Conservation (phyloP, 2,797 vertebrate genomes). For the Silurus aristotelis region DNA sequence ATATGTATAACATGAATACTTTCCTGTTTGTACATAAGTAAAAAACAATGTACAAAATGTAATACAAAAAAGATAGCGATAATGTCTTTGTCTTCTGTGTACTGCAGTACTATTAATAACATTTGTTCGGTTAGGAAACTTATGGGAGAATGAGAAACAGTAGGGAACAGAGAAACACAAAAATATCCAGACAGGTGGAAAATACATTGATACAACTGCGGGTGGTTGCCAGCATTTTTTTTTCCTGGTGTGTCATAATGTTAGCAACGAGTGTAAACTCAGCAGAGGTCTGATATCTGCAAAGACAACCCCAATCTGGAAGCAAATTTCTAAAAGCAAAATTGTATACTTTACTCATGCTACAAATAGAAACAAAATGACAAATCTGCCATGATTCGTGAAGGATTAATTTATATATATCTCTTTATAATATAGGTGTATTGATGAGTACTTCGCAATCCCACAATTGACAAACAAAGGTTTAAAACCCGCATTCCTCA, state of each 20-base stretch:
- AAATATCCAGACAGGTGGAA: constrained; percentile 45
- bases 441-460: constrained; percentile 1
- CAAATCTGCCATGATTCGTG: constrained; percentile 16
- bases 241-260: not conserved
- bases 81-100: not conserved
- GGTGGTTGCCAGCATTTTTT: constrained; percentile 18
- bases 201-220: constrained; percentile 26
- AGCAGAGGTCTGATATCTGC: constrained; percentile 26
- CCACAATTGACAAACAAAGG: not conserved
- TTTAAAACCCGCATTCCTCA: not conserved
- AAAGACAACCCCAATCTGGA: constrained; percentile 25
- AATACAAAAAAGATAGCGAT: too few species aligned
- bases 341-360: constrained; percentile 24
- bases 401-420: not conserved
- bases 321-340: constrained; percentile 21
- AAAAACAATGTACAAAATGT: not conserved
- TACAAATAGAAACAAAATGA: constrained; percentile 7
- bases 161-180: not conserved
- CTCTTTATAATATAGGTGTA: not conserved
- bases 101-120: not conserved
- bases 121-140: not conserved
- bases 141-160: not conserved
- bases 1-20: not conserved
- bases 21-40: not conserved
- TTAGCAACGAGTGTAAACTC: constrained; percentile 23